Evolutionary conservation across 2,797 vertebrate species (phyloP).

Genomic region (Phoxinus dragarum): DNA sequence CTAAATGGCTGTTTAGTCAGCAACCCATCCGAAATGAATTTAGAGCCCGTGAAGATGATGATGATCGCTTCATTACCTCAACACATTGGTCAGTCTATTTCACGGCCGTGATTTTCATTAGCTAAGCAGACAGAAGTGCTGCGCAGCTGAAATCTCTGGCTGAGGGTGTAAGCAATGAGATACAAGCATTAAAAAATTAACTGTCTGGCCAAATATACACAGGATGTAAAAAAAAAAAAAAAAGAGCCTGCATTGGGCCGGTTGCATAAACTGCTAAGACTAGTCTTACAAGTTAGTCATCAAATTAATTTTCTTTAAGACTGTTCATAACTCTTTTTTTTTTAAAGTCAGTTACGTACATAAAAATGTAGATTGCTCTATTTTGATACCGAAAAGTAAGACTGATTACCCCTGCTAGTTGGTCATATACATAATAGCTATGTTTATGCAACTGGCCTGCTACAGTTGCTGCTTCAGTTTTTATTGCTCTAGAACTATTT

Average conservation of each 20-base stretch:
- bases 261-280: not conserved
- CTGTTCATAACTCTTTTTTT: no score
- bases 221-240: not conserved
- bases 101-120: constrained; percentile 82
- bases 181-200: constrained; percentile 1
- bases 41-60: constrained; percentile 70
- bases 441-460: not conserved
- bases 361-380: not conserved
- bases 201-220: constrained; percentile 1
- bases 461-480: not conserved
- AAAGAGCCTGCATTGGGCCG: not conserved
- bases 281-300: not conserved
- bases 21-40: constrained; percentile 68
- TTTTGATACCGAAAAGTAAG: not conserved
- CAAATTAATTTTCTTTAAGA: no score
- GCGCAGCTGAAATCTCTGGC: constrained; percentile 9
- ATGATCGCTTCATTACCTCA: constrained; percentile 75
- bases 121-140: constrained; percentile 64
- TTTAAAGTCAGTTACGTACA: not conserved
- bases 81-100: constrained; percentile 82
- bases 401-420: not conserved
- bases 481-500: not conserved
- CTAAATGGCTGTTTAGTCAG: constrained; percentile 75
- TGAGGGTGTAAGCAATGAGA: constrained; percentile 17
- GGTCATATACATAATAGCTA: not conserved